Evolutionary conservation across 2,888 invertebrate genomes (phyloP), one percentile per base, ranked within the genome.

Genomic region (Ophion costatus): DNA sequence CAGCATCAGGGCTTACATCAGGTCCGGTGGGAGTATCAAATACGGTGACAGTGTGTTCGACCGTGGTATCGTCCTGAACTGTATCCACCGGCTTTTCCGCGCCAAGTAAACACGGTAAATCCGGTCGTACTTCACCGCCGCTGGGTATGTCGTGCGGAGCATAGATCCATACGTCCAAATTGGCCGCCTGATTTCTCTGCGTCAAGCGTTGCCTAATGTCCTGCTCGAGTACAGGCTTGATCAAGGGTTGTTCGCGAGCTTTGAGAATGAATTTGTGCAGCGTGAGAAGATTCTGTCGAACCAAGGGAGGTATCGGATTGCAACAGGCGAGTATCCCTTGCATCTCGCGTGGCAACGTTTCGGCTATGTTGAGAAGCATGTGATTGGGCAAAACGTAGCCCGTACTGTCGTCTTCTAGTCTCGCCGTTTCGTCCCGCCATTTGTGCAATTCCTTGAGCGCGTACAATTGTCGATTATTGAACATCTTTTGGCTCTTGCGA

Each of bases 321-420:
- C 99, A 99, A 91, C 98, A 98, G 0, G 98, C 98, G 83, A 98
- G 94, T 83, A 99, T 96, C 1, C 99, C 99, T 91, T 98, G 98
- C 95, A 98, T 96, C 94, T 99, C 99, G 77, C 98, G 95, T 0
- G 99, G 99, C 83, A 99, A 93, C 24, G 95, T 95, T 93, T 99
- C 98, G 0, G 98, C 96, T 83, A 99, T 97, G 92, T 98, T 96
- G 77, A 99, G 92, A 94, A 99, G 93, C 98, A 99, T 98, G 93
- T 99, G 98, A 94, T 98, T 98, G 0, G 99, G 99, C 82, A 99
- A 94, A 69, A 99, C 97, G 94, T 98, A 99, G 95, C 96, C 96
- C 63, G 95, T 95, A 92, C 99, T 98, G 94, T 99, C 99, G 94
- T 99, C 99, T 91, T 98, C 97, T 78, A 95, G 94, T 42, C 99